A percentile compares a stretch with the other conserved stretches of the same genome.
Conservation (phyloP, 2,888 invertebrate species). For the Empis livida region DNA sequence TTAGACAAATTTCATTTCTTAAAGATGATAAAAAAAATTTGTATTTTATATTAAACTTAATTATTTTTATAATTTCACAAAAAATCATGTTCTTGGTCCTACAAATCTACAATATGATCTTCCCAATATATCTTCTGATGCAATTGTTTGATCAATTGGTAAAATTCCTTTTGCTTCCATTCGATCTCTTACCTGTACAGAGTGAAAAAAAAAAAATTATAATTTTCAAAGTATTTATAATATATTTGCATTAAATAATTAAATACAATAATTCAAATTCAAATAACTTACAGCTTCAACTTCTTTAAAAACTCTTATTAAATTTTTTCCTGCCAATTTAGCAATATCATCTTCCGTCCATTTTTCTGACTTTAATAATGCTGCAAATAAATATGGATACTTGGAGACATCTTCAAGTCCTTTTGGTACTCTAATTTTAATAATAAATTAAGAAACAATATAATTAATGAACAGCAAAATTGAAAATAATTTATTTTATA, state of each 20-base stretch:
- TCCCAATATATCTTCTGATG: constrained; percentile 43
- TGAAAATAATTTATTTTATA: not conserved
- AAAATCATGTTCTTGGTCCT: constrained; percentile 32
- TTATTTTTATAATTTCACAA: too few relatives aligned
- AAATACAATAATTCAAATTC: not conserved
- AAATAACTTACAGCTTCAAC: constrained; percentile 57
- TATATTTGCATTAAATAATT: not conserved
- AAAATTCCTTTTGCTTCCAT: constrained; percentile 42
- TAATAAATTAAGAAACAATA: not conserved
- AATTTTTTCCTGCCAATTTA: constrained; percentile 70
- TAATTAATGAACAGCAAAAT: not conserved
- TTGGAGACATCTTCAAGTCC: constrained; percentile 77
- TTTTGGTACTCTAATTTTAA: constrained; percentile 42
- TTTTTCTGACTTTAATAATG: constrained; percentile 62
- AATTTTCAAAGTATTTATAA: not conserved
- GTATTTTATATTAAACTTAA: too few relatives aligned
- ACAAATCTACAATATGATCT: constrained; percentile 44
- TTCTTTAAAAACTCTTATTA: constrained; percentile 63
- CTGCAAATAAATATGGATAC: constrained; percentile 71
- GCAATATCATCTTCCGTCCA: constrained; percentile 76
- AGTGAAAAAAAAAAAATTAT: constrained; percentile 1
- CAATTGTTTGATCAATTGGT: constrained; percentile 45
- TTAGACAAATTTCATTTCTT: too few relatives aligned
- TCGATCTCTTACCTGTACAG: constrained; percentile 44
- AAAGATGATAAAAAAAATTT: too few relatives aligned